Conservation (phyloP, 2,113 vertebrate species). For the Pavo muticus region DNA sequence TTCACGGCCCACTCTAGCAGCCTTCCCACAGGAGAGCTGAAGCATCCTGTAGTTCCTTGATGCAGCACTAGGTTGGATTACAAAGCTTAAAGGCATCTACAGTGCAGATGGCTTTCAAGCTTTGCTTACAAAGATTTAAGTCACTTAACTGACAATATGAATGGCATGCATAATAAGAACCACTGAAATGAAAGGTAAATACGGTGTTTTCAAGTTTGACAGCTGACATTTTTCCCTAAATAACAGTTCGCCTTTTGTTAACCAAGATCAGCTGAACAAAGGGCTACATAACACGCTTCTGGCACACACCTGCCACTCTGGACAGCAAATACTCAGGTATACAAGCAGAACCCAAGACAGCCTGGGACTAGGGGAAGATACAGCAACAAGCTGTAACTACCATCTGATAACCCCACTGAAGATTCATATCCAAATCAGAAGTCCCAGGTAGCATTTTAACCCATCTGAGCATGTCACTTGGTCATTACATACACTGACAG, state of each 20-base stretch:
- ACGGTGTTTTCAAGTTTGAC: not conserved
- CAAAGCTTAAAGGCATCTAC: not conserved
- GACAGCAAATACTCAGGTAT: not conserved
- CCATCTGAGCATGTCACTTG: not conserved
- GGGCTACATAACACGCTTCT: not conserved
- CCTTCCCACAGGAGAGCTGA: too few relatives aligned
- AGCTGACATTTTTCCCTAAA: not conserved
- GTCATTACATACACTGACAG: not conserved
- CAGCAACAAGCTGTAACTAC: not conserved
- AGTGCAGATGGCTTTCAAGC: not conserved
- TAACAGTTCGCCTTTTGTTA: constrained; percentile 18
- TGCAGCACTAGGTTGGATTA: not conserved
- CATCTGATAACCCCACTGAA: rapidly evolving
- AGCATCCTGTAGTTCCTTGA: not conserved
- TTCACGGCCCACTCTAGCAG: rapidly evolving
- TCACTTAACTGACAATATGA: not conserved
- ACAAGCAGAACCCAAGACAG: not conserved
- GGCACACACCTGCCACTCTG: not conserved
- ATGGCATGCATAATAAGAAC: not conserved
- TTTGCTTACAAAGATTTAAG: not conserved
- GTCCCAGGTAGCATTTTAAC: not conserved
- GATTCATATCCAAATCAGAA: not conserved
- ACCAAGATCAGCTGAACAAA: not conserved
- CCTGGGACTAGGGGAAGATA: not conserved
- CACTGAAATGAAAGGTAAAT: not conserved